Evolutionary conservation across 2,113 vertebrate species (phyloP), one percentile per base, ranked within the genome.

Genomic region (Hoplias malabaricus): DNA sequence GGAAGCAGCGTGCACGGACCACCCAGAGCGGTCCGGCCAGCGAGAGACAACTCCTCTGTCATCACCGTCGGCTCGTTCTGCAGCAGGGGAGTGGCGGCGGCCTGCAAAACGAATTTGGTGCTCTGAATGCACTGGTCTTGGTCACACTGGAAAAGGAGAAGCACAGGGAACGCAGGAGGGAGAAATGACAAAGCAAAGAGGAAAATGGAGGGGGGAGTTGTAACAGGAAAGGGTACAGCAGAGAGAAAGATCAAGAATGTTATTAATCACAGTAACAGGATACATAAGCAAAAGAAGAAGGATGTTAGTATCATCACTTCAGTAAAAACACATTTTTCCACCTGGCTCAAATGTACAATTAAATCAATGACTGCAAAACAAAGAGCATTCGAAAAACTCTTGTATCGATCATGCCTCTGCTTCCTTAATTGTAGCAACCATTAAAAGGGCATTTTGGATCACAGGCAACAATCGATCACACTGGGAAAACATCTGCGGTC

Each of bases 81-180:
- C 87, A 98, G 93, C 85, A 98, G 89, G 10, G 96, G 96, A 0
- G 95, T 97, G 90, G 96, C 91, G 42, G 97, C 96, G 1, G 96
- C 96, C 96, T 98, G 96, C 89, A 99, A 96, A 95, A 98, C 95
- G 94, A 98, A 97, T 97, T 98, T 98, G 92, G 96, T 98, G 96
- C 96, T 96, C 94, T 98, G 96, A 96, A 99, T 98, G 94, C 97
- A 99, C 93, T 98, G 96, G 91, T 98, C 95, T 93, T 98, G 96
- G 89, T 98, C 96, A 92, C 96, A 98, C 97, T 98, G 94, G n/a
- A 83, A 89, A 87, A 81, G 85, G 69, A 81, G 87, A 29, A 38
- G 40, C 53, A 29, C 23, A 43, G 59, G 46, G 23, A 23, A 42
- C 12, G 50, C 53, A 59, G 68, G n/a, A 86, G 33, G 11, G 9